A percentile compares a stretch with the other conserved stretches of the same genome.
These are phyloP conservation scores for Acanthis flammea DNA, from an alignment of 2,797 vertebrate genomes.

Conservation along the genomic window DNA sequence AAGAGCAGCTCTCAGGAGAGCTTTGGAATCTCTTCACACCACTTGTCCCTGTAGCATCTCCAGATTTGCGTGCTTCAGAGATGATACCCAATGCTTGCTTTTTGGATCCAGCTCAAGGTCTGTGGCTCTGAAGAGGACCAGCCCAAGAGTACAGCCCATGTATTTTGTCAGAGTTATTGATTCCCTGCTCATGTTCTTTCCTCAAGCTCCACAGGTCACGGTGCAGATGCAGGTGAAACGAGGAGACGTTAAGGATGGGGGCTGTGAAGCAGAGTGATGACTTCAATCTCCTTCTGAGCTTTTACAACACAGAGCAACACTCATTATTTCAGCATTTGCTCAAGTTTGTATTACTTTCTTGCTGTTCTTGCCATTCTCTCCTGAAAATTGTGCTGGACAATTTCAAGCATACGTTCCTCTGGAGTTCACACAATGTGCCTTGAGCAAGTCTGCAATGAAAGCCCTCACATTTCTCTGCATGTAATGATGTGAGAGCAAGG, in stretches of 20 bases:
- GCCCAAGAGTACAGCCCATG: not conserved
- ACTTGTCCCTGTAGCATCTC: not conserved
- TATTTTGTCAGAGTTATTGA: not conserved
- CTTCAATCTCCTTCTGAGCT: not conserved
- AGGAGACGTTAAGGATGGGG: not conserved
- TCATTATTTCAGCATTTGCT: slow-evolving; percentile 18
- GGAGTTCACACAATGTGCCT: not conserved
- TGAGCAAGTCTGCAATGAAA: not conserved
- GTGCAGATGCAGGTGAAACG: not conserved
- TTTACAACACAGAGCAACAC: not conserved
- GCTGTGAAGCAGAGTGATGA: not conserved
- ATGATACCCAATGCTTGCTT: accelerated
- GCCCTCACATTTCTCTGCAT: not conserved
- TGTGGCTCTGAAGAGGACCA: not conserved
- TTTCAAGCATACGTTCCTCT: slow-evolving; percentile 11
- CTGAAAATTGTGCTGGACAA: not conserved
- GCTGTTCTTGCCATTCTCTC: not conserved
- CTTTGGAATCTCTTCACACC: not conserved
- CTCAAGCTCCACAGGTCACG: not conserved
- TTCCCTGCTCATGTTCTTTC: not conserved
- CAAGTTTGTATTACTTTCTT: not conserved
- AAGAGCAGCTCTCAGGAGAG: not conserved
- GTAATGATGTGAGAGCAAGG: not conserved
- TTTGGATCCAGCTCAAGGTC: not conserved
- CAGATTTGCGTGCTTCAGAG: not conserved